Evolutionary conservation across 2,797 vertebrate genomes (phyloP).

Genomic region (Rhodeus uyekii): DNA sequence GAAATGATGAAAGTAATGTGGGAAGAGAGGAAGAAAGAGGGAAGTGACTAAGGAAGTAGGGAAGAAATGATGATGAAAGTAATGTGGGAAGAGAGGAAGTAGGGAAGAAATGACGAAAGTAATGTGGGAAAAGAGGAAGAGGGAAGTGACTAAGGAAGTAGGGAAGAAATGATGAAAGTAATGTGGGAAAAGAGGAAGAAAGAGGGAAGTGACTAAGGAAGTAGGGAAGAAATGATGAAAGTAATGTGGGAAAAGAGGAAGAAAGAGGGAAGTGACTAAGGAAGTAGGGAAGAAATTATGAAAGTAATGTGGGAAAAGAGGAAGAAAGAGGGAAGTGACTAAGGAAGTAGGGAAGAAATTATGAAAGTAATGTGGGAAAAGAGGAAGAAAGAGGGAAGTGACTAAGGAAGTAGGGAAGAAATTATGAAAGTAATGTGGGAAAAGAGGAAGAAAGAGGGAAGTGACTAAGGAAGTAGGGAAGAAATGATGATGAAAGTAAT

Average conservation of each 20-base stretch:
- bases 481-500: no score
- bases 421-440: neutral
- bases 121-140: neutral
- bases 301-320: neutral
- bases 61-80: neutral
- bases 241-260: neutral
- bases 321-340: neutral
- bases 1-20: neutral
- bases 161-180: no score
- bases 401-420: neutral
- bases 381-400: neutral
- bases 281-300: neutral
- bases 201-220: neutral
- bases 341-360: neutral
- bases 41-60: no score
- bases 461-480: neutral
- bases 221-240: neutral
- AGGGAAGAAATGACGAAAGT: neutral
- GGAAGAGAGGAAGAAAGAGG: neutral
- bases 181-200: neutral
- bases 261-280: neutral
- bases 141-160: neutral
- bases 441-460: neutral
- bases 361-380: neutral
- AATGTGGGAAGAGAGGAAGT: neutral